Conservation (phyloP, 2,888 invertebrate genomes). For the Agonopterix subpropinquella region DNA sequence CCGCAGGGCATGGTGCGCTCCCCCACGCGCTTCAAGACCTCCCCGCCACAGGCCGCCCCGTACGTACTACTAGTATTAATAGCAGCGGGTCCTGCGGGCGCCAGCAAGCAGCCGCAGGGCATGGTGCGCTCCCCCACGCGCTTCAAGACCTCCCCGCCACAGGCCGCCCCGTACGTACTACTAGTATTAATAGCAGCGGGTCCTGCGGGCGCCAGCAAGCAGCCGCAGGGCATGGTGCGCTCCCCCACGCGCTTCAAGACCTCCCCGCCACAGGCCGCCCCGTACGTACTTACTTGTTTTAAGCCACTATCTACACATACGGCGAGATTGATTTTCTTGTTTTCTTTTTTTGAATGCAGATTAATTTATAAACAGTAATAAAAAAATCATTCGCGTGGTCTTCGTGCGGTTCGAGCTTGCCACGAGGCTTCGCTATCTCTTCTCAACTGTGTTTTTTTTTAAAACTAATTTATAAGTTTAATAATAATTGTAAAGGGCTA, state of each 20-base stretch:
- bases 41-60: slow-evolving; percentile 65
- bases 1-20: slow-evolving; percentile 56
- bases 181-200: slow-evolving; percentile 3
- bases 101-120: slow-evolving; percentile 31
- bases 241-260: slow-evolving; percentile 57
- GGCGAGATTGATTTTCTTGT: too few relatives aligned
- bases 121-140: slow-evolving; percentile 62
- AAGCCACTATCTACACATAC: neutral
- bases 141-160: slow-evolving; percentile 58
- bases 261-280: slow-evolving; percentile 62
- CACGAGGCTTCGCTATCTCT: too few relatives aligned
- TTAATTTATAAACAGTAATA: too few relatives aligned
- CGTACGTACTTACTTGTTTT: slow-evolving; percentile 40
- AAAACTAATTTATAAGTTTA: too few relatives aligned
- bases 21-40: slow-evolving; percentile 52
- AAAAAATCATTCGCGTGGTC: too few relatives aligned
- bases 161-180: slow-evolving; percentile 60
- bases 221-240: slow-evolving; percentile 49
- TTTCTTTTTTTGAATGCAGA: too few relatives aligned
- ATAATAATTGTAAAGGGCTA: too few relatives aligned
- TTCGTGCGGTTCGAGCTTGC: too few relatives aligned
- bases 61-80: slow-evolving; percentile 34
- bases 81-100: slow-evolving; percentile 11
- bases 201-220: slow-evolving; percentile 19
- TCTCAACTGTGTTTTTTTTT: too few relatives aligned